Base-by-base conservation (phyloP, 2,113 vertebrate species). In the Cephalopterus ornatus region DNA sequence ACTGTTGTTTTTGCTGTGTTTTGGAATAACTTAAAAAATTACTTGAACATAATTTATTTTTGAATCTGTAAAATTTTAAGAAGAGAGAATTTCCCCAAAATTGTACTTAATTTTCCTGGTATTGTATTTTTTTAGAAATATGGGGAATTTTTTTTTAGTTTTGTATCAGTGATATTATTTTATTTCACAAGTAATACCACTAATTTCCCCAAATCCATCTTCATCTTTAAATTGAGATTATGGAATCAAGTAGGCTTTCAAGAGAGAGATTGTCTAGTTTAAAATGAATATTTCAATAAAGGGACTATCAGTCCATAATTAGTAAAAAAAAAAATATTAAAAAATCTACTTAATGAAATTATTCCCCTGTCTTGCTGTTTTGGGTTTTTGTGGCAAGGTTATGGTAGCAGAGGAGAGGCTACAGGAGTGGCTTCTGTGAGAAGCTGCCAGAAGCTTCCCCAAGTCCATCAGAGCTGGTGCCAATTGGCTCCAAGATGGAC, bases 401-500 rank as follows among this genome's bases (percentile, higher is more conserved):
- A 26, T 52, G 28, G 33, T 39, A 30, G 13, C 33, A 8, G 22
- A 5, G 9, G 13, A 39, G 44, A 4, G 32, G 41, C 56, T 77
- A 28, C 5, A 50, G 8, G 16, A 24, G 15, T 44, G 18, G 11
- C 7, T 65, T 58, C 23, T 78, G 6, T 30, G 59, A 52, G 58
- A 46, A 65, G 37, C 23, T 52, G 11, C 33, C 37, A 91, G 37
- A 65, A 66, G 14, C 7, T 58, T 72, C 7, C 23, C 23, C 20
- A 4, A 44, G 28, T n/a, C 19, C 0, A 0, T 8, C 13, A 72
- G 19, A 18, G 20, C 5, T 33, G 44, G n/a, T n/a, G 50, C 8
- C 37, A 65, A 22, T 8, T 0, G 0, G 11, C 33, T 71, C 32
- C 49, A 50, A 16, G 42, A 24, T 2, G 8, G 35, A 71, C 19